Evolutionary conservation across 2,113 vertebrate species (phyloP), one percentile per base, ranked within the genome.

Genomic region (Colaptes auratus): DNA sequence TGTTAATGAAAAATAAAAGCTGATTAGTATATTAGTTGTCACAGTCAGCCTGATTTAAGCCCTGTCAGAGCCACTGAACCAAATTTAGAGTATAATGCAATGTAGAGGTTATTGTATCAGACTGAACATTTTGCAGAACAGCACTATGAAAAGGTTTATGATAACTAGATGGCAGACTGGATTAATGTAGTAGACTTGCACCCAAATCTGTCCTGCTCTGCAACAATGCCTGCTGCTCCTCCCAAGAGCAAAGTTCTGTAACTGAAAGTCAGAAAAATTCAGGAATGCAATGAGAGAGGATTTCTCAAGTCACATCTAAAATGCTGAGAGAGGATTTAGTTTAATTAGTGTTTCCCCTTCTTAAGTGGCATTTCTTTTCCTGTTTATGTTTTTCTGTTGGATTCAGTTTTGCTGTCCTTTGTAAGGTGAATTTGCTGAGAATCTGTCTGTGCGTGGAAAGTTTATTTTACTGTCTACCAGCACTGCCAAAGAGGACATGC

Each of bases 21-120:
- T 91, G 64, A 52, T 63, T 56, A 27, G 1, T 77, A 67, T 69
- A 25, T 93, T 76, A 74, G 72, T 83, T 83, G 88, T 86, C 87
- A 74, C 60, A 82, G 86, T 24, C 59, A 81, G 67, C 64, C 64
- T 88, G 67, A 88, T 93, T 82, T 73, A 92, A 91, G 67, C 82
- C 88, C 84, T 93, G 95, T 92, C 89, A 91, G 79, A 90, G 87
- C 67, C 89, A 86, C 30, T 89, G 95, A 94, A 64, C 89, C 94
- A 94, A 92, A 92, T 96, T 82, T 67, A 85, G 71, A 85, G 71
- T 81, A 21, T 48, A 50, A 19, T 64, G 93, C 92, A 96, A 93
- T 91, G 78, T 78, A 80, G 72, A 70, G 89, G 78, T 88, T 78
- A 79, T 89, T 92, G 83, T 85, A 85, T 92, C 63, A 70, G 92